A percentile compares a stretch with the other conserved stretches of the same genome.
Evolutionary conservation across 2,888 invertebrate species (phyloP).

Genomic region (Malacosoma neustria): DNA sequence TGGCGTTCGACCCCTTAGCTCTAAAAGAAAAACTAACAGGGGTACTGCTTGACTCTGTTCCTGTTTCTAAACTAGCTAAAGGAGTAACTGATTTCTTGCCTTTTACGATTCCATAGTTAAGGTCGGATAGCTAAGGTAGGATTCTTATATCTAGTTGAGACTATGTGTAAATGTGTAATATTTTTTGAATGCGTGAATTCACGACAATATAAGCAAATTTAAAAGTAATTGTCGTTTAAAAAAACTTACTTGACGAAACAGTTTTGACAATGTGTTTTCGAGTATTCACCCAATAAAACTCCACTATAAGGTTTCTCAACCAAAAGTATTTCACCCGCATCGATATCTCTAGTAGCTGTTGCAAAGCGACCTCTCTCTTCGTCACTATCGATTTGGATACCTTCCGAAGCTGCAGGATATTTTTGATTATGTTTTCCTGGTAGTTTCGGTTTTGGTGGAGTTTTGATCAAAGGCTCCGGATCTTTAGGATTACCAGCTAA

Average conservation of each 20-base stretch:
- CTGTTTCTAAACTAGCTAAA: too few species aligned
- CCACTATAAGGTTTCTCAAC: conserved; percentile 83
- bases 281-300: conserved; percentile 80
- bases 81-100: too few species aligned
- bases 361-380: conserved; percentile 82
- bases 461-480: conserved; percentile 44
- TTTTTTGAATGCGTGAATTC: too few species aligned
- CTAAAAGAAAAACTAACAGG: too few species aligned
- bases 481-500: conserved; percentile 54
- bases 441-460: conserved; percentile 51
- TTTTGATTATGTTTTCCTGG: conserved; percentile 52
- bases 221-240: too few species aligned
- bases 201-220: too few species aligned
- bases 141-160: too few species aligned
- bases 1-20: too few species aligned
- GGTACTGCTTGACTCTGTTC: too few species aligned
- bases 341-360: conserved; percentile 79
- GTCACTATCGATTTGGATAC: conserved; percentile 77
- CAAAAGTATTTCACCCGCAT: conserved; percentile 82
- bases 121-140: too few species aligned
- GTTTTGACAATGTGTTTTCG: conserved; percentile 81
- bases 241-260: conserved; percentile 78
- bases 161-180: too few species aligned
- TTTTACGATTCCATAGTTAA: too few species aligned
- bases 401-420: conserved; percentile 77